A percentile compares a stretch with the other conserved stretches of the same genome.
Conservation (phyloP, 2,113 vertebrate species). For the Hippocampus barbouri region DNA sequence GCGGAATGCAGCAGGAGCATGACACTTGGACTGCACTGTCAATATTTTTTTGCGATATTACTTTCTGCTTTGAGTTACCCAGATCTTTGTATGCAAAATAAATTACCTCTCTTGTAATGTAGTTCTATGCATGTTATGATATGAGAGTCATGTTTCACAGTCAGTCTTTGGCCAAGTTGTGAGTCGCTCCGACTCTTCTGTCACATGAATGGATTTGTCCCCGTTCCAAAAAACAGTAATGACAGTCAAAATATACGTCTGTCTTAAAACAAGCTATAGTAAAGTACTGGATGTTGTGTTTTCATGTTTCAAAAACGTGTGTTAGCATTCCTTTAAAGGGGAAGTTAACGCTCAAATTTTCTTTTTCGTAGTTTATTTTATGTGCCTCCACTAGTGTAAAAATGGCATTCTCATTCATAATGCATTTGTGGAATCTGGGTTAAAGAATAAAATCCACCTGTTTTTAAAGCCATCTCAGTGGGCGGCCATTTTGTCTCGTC, state of each 20-base stretch:
- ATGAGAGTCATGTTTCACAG: not conserved
- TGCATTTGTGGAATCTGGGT: no score
- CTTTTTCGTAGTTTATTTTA: no score
- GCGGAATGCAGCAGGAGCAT: slow-evolving; percentile 20
- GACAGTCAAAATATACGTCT: slow-evolving; percentile 35
- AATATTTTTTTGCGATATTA: not conserved
- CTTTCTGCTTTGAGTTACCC: not conserved
- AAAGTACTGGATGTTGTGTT: slow-evolving; percentile 17
- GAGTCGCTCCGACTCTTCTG: not conserved
- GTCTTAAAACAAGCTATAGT: slow-evolving; percentile 25
- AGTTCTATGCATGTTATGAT: not conserved
- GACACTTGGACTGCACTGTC: slow-evolving; percentile 16
- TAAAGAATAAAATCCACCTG: no score
- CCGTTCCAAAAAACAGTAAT: slow-evolving; percentile 28
- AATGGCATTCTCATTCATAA: no score
- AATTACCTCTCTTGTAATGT: not conserved
- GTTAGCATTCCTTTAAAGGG: slow-evolving; percentile 15
- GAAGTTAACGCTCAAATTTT: no score
- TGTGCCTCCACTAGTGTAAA: no score
- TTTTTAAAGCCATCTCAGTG: no score
- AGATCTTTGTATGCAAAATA: not conserved
- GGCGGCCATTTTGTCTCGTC: no score
- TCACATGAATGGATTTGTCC: slow-evolving; percentile 31
- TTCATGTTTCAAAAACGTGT: slow-evolving; percentile 32
- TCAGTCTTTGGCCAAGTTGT: not conserved